Base-by-base conservation (phyloP, 2,113 vertebrate genomes). In the Helogale parvula region DNA sequence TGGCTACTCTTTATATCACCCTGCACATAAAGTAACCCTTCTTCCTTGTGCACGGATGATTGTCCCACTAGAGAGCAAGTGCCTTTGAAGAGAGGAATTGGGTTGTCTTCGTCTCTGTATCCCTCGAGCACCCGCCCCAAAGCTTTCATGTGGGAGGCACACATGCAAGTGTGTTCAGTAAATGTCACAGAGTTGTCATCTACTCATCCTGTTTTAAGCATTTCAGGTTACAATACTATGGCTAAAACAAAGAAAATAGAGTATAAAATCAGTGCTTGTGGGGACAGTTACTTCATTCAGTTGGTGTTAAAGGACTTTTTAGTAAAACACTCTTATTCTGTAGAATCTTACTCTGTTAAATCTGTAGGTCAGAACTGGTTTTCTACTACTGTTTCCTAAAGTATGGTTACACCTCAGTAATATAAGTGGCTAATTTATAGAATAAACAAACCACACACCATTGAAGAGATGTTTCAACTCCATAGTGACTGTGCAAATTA, bases 321-420 rank as follows among this genome's bases (percentile, higher is more conserved):
- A 96, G 71, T 93, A 88, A 94, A 97, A 90, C 23, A 76, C 38
- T 85, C n/a, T 97, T 68, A 84, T 23, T 94, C 94, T 66, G 17
- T 52, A 52, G 4, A 15, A 52, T 88, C 45, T 97, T 57, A 74
- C 35, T 93, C 88, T 52, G 38, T 95, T 92, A 80, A 96, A 84
- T 87, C 63, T 93, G 16, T 91, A 89, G 74, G 84, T 86, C 27
- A 68, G 66, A 94, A 93, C 13, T 63, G 65, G 27, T 84, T 96
- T 96, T 93, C 50, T 93, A 47, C 69, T 71, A 38, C 63, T 66
- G 47, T 80, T 87, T 88, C 79, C 23, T 54, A 93, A 94, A 77
- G 9, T 31, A 76, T 71, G 23, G 38, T 72, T 68, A 86, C 1
- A 71, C 27, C 50, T 76, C 82, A 38, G 21, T 69, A 57, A 82